Evolutionary conservation across 2,797 vertebrate genomes (phyloP).

Genomic region (Danio albolineatus): DNA sequence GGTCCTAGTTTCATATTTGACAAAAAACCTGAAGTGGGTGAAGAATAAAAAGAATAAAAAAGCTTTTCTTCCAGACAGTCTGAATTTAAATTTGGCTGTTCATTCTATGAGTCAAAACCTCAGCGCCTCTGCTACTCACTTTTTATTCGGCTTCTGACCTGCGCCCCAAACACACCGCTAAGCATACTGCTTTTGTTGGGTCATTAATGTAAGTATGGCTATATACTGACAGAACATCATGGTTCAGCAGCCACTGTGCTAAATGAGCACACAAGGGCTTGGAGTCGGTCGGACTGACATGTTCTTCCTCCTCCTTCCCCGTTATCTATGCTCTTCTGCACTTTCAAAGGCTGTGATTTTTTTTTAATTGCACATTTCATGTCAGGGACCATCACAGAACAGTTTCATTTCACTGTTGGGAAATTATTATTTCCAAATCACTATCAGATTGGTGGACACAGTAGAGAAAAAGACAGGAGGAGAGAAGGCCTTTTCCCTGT

Average conservation of each 20-base stretch:
- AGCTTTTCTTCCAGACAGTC: neutral
- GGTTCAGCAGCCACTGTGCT: constrained; percentile 37
- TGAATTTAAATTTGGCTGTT: neutral
- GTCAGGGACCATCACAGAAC: constrained; percentile 8
- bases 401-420: constrained; percentile 1
- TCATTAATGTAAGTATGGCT: constrained; percentile 30
- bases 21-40: too few species aligned
- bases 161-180: neutral
- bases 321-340: constrained; percentile 30
- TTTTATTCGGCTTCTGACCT: neutral
- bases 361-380: constrained; percentile 30
- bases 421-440: constrained; percentile 5
- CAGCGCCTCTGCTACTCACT: neutral
- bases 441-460: neutral
- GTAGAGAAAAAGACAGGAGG: neutral
- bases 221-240: constrained; percentile 32
- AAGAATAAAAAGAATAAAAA: too few species aligned
- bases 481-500: neutral
- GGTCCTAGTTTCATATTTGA: neutral
- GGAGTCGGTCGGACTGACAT: neutral
- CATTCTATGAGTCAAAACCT: neutral
- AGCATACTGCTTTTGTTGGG: constrained; percentile 5
- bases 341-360: constrained; percentile 4
- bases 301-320: neutral
- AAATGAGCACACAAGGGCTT: constrained; percentile 52